phyloP scores from a whole-genome alignment of 2,797 vertebrate species.

The Australoheros facetus region DNA sequence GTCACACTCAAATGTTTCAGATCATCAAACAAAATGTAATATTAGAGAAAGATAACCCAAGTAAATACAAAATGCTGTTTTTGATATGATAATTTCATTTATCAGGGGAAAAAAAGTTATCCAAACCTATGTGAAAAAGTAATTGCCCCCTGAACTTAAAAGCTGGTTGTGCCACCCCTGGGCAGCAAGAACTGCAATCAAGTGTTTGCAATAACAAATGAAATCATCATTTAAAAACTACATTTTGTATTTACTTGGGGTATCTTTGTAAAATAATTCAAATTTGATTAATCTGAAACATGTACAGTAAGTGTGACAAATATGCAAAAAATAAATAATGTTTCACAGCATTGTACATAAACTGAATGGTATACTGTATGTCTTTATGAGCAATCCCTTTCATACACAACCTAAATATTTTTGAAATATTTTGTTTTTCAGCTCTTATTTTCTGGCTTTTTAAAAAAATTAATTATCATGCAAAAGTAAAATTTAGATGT shows the following conservation, averaged over 20 bases:
- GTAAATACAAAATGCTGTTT: not conserved
- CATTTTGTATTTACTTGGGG: not conserved
- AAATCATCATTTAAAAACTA: not conserved
- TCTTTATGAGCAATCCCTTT: not conserved
- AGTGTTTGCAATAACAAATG: not conserved
- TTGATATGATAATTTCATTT: not conserved
- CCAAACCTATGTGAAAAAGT: not conserved
- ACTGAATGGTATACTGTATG: not conserved
- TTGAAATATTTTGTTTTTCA: not conserved
- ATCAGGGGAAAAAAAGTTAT: not conserved
- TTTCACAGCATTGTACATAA: not conserved
- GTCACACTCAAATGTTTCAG: not conserved
- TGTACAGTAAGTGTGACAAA: not conserved
- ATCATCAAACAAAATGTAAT: not conserved
- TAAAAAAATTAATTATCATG: conserved; percentile 15
- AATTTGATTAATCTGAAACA: not conserved
- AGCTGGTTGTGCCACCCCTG: not conserved
- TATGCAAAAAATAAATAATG: not conserved
- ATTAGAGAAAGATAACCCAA: not conserved
- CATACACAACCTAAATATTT: not conserved
- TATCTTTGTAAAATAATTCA: not conserved
- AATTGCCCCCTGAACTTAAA: not conserved
- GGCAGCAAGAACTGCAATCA: not conserved
- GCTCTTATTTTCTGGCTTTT: not conserved
- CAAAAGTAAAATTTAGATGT: conserved; percentile 41